Evolutionary conservation across 2,113 vertebrate genomes (phyloP).

Genomic region (Aspiorhynchus laticeps): DNA sequence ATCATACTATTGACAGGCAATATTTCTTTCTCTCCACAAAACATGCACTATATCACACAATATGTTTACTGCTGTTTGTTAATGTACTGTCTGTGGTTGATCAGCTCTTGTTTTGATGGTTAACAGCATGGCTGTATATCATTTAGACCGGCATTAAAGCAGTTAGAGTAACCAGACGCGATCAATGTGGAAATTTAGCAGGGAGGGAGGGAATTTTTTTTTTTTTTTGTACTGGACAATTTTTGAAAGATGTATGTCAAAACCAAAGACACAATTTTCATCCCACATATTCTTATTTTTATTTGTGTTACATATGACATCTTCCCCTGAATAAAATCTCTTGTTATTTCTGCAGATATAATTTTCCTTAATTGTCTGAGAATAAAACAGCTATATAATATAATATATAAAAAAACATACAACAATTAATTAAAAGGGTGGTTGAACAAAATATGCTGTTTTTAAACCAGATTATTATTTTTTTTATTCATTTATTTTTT

Average conservation of each 20-base stretch:
- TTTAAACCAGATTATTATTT: background rate
- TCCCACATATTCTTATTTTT: too few relatives aligned
- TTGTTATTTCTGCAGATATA: background rate
- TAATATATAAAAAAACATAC: too few relatives aligned
- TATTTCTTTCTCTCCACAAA: constrained; percentile 18
- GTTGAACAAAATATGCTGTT: background rate
- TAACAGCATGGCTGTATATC: background rate
- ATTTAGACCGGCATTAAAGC: background rate
- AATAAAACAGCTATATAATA: too few relatives aligned
- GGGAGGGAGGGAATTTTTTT: background rate
- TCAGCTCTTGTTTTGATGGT: background rate
- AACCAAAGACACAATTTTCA: background rate
- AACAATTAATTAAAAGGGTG: too few relatives aligned
- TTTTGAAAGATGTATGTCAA: background rate
- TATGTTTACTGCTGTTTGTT: background rate
- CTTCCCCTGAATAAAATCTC: background rate
- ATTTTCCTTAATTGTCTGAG: background rate
- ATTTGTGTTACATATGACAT: background rate
- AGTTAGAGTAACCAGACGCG: background rate
- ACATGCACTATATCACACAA: background rate
- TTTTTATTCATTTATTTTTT: too few relatives aligned
- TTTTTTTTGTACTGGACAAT: background rate
- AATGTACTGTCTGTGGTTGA: constrained; percentile 3
- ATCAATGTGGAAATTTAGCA: background rate
- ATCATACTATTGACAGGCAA: constrained; percentile 33